phyloP scores from a whole-genome alignment of 2,888 invertebrate species.

The Ischnura elegans region DNA sequence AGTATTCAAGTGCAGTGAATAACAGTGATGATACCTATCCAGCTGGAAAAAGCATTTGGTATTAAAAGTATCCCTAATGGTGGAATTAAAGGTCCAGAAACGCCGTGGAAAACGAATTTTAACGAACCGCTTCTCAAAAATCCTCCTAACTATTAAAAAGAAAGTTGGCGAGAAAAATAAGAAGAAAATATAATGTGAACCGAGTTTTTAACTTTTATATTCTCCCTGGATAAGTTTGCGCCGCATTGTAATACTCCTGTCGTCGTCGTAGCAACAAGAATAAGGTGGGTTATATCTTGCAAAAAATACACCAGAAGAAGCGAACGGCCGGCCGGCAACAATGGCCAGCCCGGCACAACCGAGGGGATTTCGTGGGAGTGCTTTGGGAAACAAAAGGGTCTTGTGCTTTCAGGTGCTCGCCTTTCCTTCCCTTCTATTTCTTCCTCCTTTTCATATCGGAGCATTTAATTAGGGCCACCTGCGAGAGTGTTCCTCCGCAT shows the following conservation, averaged over 20 bases:
- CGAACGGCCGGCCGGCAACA: neutral
- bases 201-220: too few relatives aligned
- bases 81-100: too few relatives aligned
- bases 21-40: too few relatives aligned
- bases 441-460: neutral
- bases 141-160: too few relatives aligned
- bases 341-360: neutral
- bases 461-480: slow-evolving; percentile 35
- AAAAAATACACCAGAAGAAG: neutral
- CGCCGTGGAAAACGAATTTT: too few relatives aligned
- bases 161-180: too few relatives aligned
- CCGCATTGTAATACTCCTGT: neutral
- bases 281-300: neutral
- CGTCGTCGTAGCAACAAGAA: too few relatives aligned
- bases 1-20: too few relatives aligned
- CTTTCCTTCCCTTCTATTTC: neutral
- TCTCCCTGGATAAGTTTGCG: neutral
- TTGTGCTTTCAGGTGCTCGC: neutral
- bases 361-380: neutral
- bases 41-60: too few relatives aligned
- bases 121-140: too few relatives aligned
- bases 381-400: neutral
- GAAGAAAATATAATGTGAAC: too few relatives aligned
- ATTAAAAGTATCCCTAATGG: too few relatives aligned
- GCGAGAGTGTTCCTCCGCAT: neutral